Evolutionary conservation across 2,797 vertebrate genomes (phyloP), one percentile per base, ranked within the genome.

Genomic region (Allobates femoralis): DNA sequence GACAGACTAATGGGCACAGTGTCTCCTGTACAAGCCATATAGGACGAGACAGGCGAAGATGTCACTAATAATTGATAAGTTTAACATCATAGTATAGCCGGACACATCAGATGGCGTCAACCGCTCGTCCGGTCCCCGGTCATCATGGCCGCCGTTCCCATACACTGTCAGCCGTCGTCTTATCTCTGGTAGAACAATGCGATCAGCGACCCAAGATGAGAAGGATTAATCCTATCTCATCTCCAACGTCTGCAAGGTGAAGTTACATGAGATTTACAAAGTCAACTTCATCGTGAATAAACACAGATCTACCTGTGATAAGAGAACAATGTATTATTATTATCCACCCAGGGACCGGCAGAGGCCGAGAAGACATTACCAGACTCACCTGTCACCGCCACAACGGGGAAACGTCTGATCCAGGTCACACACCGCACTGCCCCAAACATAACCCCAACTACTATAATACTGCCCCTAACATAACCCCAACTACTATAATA

Each of bases 201-300:
- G n/a, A n/a, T n/a, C n/a, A n/a, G 55, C 75, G 6, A 23, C 7
- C 23, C 4, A 77, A 26, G 66, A 80, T 8, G 76, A 86, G 75
- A 16, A 1, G 1, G 80, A 74, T 0, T 84, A 77, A 60, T 84
- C 41, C 30, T 58, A 0, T 32, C 26, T 19, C 78, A 46, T 0
- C n/a, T n/a, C n/a, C n/a, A n/a, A 76, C 88, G 75, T 14, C 77
- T 84, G 0, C 53, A 86, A 86, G 77, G 53, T 85, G 84, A 74
- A 23, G 73, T 73, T 73, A 85, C 79, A 66, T 62, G 80, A 46
- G 66, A 79, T 74, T 10, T 66, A 64, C 74, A 89, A 86, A 90
- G 89, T 82, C 89, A 89, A 87, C 90, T 90, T 18, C 82, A 86
- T 83, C 86, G 1, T 0, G 84, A 88, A 28, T 10, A 74, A 75